phyloP scores from a whole-genome alignment of 1,140 invertebrate genomes.

The Magallana angulata region DNA sequence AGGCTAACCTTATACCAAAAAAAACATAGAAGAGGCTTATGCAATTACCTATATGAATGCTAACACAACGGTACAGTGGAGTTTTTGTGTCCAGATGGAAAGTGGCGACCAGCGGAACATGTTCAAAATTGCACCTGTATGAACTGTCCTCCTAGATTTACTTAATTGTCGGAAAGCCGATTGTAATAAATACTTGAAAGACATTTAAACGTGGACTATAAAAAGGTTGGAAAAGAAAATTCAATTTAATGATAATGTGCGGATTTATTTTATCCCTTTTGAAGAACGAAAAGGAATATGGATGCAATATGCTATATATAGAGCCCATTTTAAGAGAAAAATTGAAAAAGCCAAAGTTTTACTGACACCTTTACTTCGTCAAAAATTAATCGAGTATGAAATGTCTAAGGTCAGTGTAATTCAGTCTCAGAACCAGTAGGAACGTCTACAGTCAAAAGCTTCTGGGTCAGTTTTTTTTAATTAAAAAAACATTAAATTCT shows the following conservation, averaged over 20 bases:
- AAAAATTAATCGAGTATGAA: slow-evolving; percentile 14
- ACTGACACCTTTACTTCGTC: slow-evolving; percentile 11
- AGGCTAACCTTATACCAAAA: neutral
- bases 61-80: neutral
- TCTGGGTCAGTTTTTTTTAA: neutral
- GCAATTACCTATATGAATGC: neutral
- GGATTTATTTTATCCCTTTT: neutral
- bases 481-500: neutral
- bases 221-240: neutral
- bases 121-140: neutral
- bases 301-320: slow-evolving; percentile 40
- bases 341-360: slow-evolving; percentile 33
- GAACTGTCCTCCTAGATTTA: too few species aligned
- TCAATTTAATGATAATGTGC: slow-evolving; percentile 16
- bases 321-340: slow-evolving; percentile 40
- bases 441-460: neutral
- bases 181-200: slow-evolving; percentile 1
- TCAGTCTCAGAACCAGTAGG: neutral
- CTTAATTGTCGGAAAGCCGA: too few species aligned
- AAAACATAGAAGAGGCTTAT: neutral
- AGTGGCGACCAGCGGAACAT: neutral
- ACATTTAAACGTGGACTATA: neutral
- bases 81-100: neutral
- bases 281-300: slow-evolving; percentile 40
- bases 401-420: neutral